Evolutionary conservation across 2,888 invertebrate species (phyloP), one percentile per base, ranked within the genome.

Genomic region (Harpalus rubripes): DNA sequence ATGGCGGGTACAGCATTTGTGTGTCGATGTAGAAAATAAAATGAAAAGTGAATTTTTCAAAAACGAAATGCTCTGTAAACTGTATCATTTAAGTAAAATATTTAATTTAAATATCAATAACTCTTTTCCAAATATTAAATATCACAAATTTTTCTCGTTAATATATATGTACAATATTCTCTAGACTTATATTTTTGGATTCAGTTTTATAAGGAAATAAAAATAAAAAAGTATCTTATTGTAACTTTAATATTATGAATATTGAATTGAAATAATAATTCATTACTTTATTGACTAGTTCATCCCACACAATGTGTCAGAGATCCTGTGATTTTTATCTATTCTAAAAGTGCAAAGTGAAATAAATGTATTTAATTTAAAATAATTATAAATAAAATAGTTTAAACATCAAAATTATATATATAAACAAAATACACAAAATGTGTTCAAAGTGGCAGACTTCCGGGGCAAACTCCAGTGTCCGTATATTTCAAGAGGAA

Each of bases 221-320:
- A 32, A 32, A 88, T 86, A 86, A 88, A 88, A 88, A 86, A 52
- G 52, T 65, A 41, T 16, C 44, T 44, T 81, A 84, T 56, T 41
- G 52, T 83, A 58, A 58, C 41, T 74, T 84, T 63, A 84, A 76
- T 84, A 52, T 78, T 84, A 84, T 84, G 52, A 84, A 78, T 78
- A 78, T 78, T 84, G 41, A 89, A 89, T 88, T 88, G 86, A 89
- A 88, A 88, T 87, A 88, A 89, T 89, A 88, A 89, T 89, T 90
- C 88, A 88, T 88, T 89, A 87, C 87, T 88, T 89, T 88, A 90
- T 88, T 91, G 91, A 91, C 91, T 91, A 91, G 91, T 91, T 91
- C n/a, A 91, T 91, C 90, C 91, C 91, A 91, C 91, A 91, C 91
- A 88, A 90, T 90, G 90, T 88, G 88, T 88, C 87, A 88, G 89